phyloP scores from a whole-genome alignment of 2,888 invertebrate genomes.

The Mesorhabditis sp. region DNA sequence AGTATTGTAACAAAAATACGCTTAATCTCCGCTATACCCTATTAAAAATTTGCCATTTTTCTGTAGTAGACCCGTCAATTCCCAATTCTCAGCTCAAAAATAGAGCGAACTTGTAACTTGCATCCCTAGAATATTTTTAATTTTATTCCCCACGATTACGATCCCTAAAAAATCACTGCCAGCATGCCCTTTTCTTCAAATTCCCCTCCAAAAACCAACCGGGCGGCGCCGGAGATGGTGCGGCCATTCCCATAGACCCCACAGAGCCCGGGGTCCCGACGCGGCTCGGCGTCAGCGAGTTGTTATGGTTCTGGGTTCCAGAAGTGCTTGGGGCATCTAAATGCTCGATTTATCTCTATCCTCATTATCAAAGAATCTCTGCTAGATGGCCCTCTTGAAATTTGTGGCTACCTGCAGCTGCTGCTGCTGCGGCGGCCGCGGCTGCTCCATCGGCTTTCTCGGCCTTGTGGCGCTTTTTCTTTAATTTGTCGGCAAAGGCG shows the following conservation, averaged over 20 bases:
- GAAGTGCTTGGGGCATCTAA: conserved; percentile 9
- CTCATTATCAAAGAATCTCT: background rate
- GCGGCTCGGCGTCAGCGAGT: conserved; percentile 7
- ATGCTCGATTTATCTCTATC: no score
- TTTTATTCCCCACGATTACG: no score
- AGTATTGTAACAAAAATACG: no score
- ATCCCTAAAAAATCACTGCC: background rate
- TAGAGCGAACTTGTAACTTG: no score
- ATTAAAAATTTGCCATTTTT: no score
- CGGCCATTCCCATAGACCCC: background rate
- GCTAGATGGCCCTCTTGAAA: background rate
- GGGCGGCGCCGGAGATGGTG: background rate
- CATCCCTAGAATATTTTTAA: no score
- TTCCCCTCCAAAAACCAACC: background rate
- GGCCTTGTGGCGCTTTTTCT: conserved; percentile 37
- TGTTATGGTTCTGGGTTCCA: conserved; percentile 14
- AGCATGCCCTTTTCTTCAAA: background rate
- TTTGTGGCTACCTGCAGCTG: conserved; percentile 7
- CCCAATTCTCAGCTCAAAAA: no score
- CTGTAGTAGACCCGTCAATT: no score
- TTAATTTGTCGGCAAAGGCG: conserved; percentile 54
- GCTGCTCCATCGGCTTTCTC: conserved; percentile 19
- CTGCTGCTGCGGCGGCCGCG: conserved; percentile 17
- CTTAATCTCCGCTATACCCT: no score
- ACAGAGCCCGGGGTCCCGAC: no score